Percentiles rank a stretch among this genome's conserved stretches.
Conservation (phyloP, 2,888 invertebrate genomes). For the Napeogenes inachia region DNA sequence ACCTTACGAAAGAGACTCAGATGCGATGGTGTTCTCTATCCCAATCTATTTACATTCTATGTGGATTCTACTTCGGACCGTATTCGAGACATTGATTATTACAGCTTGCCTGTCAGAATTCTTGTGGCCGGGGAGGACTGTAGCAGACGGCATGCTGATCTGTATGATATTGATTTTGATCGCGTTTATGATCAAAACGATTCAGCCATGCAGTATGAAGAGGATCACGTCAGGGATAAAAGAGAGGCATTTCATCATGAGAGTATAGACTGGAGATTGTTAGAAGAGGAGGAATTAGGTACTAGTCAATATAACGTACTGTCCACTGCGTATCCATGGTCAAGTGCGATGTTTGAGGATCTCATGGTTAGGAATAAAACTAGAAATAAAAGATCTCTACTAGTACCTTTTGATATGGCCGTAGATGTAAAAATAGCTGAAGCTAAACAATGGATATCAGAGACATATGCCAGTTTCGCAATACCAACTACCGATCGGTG, state of each 20-base stretch:
- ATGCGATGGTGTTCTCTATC: conserved; percentile 89
- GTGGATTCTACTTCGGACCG: conserved; percentile 90
- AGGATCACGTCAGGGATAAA: conserved; percentile 62
- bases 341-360: conserved; percentile 72
- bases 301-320: conserved; percentile 72
- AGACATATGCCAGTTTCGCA: conserved; percentile 91
- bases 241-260: conserved; percentile 55
- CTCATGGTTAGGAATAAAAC: conserved; percentile 70
- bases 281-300: conserved; percentile 63
- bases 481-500: conserved; percentile 89
- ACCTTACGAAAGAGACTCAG: conserved; percentile 83
- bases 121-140: conserved; percentile 85
- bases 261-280: conserved; percentile 67
- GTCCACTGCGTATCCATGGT: conserved; percentile 75
- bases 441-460: conserved; percentile 90
- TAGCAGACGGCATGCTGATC: conserved; percentile 79
- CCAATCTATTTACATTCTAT: conserved; percentile 90
- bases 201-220: conserved; percentile 63
- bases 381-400: conserved; percentile 71
- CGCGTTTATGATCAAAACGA: conserved; percentile 76
- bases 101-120: conserved; percentile 86
- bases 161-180: conserved; percentile 78
- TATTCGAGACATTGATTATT: conserved; percentile 87
- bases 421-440: conserved; percentile 83
- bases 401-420: conserved; percentile 75